Conservation (phyloP, 2,113 vertebrate species). For the Globicephala melas region DNA sequence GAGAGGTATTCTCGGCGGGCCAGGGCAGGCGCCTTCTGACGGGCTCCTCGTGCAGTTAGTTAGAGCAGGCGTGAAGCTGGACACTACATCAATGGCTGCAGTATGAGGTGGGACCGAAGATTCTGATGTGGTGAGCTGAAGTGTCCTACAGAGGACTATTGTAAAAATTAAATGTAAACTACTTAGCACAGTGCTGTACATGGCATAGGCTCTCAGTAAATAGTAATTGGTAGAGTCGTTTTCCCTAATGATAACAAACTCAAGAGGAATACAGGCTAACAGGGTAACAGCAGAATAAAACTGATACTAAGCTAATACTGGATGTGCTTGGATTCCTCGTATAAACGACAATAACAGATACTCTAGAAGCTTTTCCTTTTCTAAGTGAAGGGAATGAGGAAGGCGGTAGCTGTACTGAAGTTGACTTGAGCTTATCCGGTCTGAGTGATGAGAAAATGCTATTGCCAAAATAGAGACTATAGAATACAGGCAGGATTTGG, state of each 20-base stretch:
- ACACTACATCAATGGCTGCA: fast-evolving
- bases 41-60: not conserved
- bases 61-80: not conserved
- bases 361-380: not conserved
- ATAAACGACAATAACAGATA: not conserved
- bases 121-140: not conserved
- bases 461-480: not conserved
- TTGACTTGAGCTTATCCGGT: not conserved
- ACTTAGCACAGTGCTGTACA: not conserved
- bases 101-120: not conserved
- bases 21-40: not conserved
- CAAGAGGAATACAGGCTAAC: not conserved
- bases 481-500: not conserved
- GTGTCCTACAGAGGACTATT: fast-evolving
- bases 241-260: not conserved
- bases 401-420: not conserved
- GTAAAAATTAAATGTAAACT: not conserved
- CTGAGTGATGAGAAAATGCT: not conserved
- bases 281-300: not conserved
- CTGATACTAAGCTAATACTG: not conserved
- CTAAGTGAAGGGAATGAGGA: not conserved
- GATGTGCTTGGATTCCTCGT: not conserved
- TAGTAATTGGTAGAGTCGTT: too few species aligned
- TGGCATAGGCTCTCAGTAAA: not conserved
- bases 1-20: not conserved